Evolutionary conservation across 2,113 vertebrate species (phyloP), one percentile per base, ranked within the genome.

Genomic region (Zosterops japonicus): DNA sequence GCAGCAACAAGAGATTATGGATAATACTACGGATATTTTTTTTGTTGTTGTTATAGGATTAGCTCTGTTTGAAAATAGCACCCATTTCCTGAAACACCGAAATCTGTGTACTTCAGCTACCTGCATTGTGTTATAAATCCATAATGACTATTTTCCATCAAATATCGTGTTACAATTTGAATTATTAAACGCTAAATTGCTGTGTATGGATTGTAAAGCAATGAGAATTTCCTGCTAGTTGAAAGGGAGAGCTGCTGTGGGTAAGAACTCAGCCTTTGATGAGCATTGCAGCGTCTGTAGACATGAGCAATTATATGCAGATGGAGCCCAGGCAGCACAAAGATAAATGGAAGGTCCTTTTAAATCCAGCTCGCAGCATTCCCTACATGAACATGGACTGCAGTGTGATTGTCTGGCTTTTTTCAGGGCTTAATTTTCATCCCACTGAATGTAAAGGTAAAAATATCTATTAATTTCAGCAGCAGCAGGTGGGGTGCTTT

Each of bases 111-210:
- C 92, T 95, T 84, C 76, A 93, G 90, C 93, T 97, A 95, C 93
- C 94, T 97, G 77, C 70, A 69, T 92, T 94, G 90, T 92, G 89
- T 55, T 93, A 64, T 91, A 97, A 96, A 97, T 89, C 88, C 72
- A 86, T 96, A 93, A 97, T 92, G 87, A 92, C 88, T 95, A 5
- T 94, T 96, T 95, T 91, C 89, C 70, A 69, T 85, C 92, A 89
- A 95, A 77, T 80, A 83, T 63, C 39, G 35, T 74, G 74, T 86
- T 87, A 25, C 89, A 83, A 59, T 94, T 94, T 94, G 93, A 96
- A 95, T 97, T 95, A 96, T 96, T 92, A 89, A 92, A 93, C 76
- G 77, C 82, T 92, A 80, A 90, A 79, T 77, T 80, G 55, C 77
- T 77, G 85, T 27, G 59, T 57, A 42, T 78, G n/a, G 86, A 35